Percentiles rank a stretch among this genome's conserved stretches.
phyloP scores from a whole-genome alignment of 2,888 invertebrate species.

The Strigamia maritima region DNA sequence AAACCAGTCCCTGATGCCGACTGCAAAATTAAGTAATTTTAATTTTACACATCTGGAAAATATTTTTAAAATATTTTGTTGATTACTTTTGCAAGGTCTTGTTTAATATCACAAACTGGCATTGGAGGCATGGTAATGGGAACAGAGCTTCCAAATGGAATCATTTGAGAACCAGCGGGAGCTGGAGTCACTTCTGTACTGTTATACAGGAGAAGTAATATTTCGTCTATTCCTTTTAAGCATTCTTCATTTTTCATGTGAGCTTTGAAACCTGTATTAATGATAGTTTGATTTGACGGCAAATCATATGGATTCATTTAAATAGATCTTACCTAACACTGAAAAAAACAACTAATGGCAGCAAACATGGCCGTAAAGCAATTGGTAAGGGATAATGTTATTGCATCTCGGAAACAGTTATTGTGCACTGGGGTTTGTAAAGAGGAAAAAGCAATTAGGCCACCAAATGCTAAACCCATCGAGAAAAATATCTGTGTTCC shows the following conservation, averaged over 20 bases:
- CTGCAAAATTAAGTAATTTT: constrained; percentile 59
- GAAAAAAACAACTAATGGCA: constrained; percentile 93
- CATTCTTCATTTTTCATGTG: constrained; percentile 78
- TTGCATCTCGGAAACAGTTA: constrained; percentile 90
- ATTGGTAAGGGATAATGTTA: constrained; percentile 87
- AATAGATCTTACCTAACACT: constrained; percentile 67
- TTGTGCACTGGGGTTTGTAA: constrained; percentile 97
- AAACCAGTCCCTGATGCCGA: constrained; percentile 93
- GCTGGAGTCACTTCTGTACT: constrained; percentile 43
- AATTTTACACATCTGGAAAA: background rate
- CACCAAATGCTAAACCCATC: constrained; percentile 90
- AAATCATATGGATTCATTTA: background rate
- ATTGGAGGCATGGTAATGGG: constrained; percentile 49
- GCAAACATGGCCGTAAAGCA: constrained; percentile 96
- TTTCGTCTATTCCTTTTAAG: constrained; percentile 62
- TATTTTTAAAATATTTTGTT: background rate
- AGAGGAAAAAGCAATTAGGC: constrained; percentile 91
- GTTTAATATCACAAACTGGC: constrained; percentile 75
- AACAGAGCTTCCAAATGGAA: constrained; percentile 44
- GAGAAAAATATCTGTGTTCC: constrained; percentile 98
- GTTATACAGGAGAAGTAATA: constrained; percentile 48
- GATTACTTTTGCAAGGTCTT: constrained; percentile 78
- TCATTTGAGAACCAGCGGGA: constrained; percentile 44
- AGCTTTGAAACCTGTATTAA: constrained; percentile 69
- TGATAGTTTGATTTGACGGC: background rate